phyloP scores from a whole-genome alignment of 2,888 invertebrate species.

The Mythimna vitellina region DNA sequence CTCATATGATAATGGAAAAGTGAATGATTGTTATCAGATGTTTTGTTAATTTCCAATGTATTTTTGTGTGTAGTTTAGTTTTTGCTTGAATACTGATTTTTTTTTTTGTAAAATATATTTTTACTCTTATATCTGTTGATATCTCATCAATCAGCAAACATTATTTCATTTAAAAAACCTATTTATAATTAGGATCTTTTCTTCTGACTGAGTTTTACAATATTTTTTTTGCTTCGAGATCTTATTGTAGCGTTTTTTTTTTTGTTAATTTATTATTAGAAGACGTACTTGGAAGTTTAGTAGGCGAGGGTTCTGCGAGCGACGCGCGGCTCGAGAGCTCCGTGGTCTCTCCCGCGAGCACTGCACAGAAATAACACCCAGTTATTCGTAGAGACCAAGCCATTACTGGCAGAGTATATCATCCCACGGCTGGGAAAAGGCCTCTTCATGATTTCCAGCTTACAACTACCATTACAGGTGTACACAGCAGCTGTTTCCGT shows the following conservation, averaged over 20 bases:
- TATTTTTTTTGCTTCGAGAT: conserved; percentile 67
- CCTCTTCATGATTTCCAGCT: background rate
- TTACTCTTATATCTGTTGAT: background rate
- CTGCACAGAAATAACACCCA: conserved; percentile 88
- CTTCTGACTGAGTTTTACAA: background rate
- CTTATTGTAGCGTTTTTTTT: conserved; percentile 81
- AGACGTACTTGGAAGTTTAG: conserved; percentile 92
- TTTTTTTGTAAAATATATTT: background rate
- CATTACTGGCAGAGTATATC: conserved; percentile 11
- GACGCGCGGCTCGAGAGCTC: conserved; percentile 88
- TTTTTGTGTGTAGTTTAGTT: background rate
- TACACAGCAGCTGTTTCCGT: background rate
- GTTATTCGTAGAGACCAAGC: conserved; percentile 68
- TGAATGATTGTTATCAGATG: background rate
- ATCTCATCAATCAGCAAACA: background rate
- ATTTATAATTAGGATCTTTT: background rate
- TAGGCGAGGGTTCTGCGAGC: conserved; percentile 90
- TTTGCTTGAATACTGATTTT: background rate
- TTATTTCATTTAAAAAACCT: background rate
- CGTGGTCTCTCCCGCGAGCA: conserved; percentile 85
- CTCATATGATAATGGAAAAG: background rate
- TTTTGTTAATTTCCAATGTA: background rate
- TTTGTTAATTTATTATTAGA: conserved; percentile 63
- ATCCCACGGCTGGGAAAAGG: background rate
- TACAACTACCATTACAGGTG: too few relatives aligned